Evolutionary conservation across 2,888 invertebrate species (phyloP).

Genomic region (Drosophila vallismaia): DNA sequence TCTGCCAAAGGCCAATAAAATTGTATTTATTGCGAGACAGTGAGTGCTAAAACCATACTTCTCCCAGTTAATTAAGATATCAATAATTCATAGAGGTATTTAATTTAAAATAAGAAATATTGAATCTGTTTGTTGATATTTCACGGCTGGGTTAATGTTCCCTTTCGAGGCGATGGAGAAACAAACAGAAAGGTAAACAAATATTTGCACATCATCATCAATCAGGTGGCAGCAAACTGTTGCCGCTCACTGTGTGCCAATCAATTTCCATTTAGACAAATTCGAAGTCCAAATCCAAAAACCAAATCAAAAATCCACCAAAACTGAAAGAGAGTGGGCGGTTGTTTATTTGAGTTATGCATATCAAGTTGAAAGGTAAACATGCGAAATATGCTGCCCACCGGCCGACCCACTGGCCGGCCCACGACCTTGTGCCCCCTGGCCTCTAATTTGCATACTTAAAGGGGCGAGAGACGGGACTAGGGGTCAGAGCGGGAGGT

Average conservation of each 20-base stretch:
- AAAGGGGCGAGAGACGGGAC: constrained; percentile 2
- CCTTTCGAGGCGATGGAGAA: background rate
- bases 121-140: too few species aligned
- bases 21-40: constrained; percentile 11
- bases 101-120: constrained; percentile 1
- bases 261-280: constrained; percentile 44
- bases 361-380: constrained; percentile 52
- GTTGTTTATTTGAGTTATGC: constrained; percentile 52
- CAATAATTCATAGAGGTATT: background rate
- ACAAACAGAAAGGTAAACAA: constrained; percentile 21
- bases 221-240: constrained; percentile 26
- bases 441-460: constrained; percentile 58
- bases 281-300: constrained; percentile 13
- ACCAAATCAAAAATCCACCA: background rate
- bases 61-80: constrained; percentile 1
- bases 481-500: constrained; percentile 1
- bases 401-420: background rate
- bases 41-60: constrained; percentile 2
- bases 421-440: background rate
- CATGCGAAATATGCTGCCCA: constrained; percentile 44
- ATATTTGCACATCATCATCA: constrained; percentile 38
- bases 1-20: background rate
- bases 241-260: constrained; percentile 33
- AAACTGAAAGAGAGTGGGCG: constrained; percentile 21
- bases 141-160: too few species aligned